Conservation (phyloP, 2,888 invertebrate species). For the Antheraea yamamai region DNA sequence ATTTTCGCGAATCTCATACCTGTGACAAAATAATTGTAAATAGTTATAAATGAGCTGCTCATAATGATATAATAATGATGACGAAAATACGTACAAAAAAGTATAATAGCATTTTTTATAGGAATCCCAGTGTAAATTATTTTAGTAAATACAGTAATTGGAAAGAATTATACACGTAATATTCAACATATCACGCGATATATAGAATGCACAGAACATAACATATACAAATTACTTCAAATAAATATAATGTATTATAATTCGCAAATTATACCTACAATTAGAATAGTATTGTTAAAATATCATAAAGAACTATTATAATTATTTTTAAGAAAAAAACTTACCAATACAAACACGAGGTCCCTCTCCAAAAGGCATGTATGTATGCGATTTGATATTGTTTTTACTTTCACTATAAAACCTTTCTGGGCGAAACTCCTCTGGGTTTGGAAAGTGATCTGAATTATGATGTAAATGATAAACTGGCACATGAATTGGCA, state of each 20-base stretch:
- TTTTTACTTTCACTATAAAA: constrained; percentile 42
- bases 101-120: neutral
- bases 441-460: constrained; percentile 43
- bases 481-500: constrained; percentile 46
- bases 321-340: constrained; percentile 27
- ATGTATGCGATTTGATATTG: constrained; percentile 41
- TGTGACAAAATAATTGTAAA: constrained; percentile 26
- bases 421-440: constrained; percentile 45
- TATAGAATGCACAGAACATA: too few species aligned
- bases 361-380: constrained; percentile 51
- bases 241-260: neutral
- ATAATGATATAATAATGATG: neutral
- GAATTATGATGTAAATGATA: constrained; percentile 42
- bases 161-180: too few species aligned
- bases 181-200: too few species aligned
- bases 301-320: neutral
- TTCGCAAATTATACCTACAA: neutral
- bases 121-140: too few species aligned
- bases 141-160: too few species aligned
- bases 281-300: too few species aligned
- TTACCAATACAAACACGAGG: constrained; percentile 49
- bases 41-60: too few species aligned
- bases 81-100: neutral
- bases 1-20: constrained; percentile 46
- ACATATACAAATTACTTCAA: neutral